A percentile compares a stretch with the other conserved stretches of the same genome.
phyloP scores from a whole-genome alignment of 2,888 invertebrate species.

The Catocala nupta region DNA sequence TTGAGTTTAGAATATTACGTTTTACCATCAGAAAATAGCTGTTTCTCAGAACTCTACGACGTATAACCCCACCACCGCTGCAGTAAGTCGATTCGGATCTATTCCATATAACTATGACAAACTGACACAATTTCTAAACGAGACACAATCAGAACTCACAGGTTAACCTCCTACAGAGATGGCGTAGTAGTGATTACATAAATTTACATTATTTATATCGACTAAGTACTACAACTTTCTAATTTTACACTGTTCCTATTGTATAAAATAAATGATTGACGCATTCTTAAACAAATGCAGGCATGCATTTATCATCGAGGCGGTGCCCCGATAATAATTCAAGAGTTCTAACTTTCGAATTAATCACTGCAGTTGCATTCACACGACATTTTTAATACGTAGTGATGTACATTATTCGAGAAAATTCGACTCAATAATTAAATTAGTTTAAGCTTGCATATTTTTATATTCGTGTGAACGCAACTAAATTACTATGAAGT shows the following conservation, averaged over 20 bases:
- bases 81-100: too few species aligned
- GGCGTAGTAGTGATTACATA: neutral
- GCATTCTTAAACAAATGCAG: slow-evolving; percentile 85
- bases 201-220: slow-evolving; percentile 5
- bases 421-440: too few species aligned
- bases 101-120: too few species aligned
- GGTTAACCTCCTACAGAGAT: too few species aligned
- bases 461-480: slow-evolving; percentile 30
- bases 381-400: neutral
- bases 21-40: too few species aligned
- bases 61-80: too few species aligned
- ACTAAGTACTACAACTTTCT: slow-evolving; percentile 1
- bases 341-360: neutral
- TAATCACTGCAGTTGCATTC: neutral
- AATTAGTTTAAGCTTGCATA: too few species aligned
- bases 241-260: neutral
- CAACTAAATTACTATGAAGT: slow-evolving; percentile 54
- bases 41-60: too few species aligned
- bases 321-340: slow-evolving; percentile 62
- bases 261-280: slow-evolving; percentile 61
- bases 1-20: too few species aligned
- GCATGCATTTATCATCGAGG: slow-evolving; percentile 67
- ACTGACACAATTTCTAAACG: too few species aligned
- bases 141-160: too few species aligned
- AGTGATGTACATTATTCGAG: too few species aligned